Evolutionary conservation across 2,797 vertebrate genomes (phyloP).

Genomic region (Manis crassicaudata): DNA sequence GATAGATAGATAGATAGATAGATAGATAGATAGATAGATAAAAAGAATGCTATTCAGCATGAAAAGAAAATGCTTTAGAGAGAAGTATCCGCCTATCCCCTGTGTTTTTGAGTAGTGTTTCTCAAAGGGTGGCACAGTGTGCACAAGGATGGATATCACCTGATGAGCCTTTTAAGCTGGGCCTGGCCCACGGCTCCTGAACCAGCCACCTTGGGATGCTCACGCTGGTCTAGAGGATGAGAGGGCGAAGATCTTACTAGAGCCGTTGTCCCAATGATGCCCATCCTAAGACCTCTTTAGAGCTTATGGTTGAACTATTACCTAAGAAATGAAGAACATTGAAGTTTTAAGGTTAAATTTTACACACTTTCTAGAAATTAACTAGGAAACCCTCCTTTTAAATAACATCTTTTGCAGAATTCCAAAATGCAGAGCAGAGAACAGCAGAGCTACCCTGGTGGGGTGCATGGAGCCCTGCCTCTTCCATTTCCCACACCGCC

Average conservation of each 20-base stretch:
- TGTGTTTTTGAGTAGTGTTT: background rate
- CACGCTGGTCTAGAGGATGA: background rate
- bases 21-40: too few species aligned
- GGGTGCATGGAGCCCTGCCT: background rate
- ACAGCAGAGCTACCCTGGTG: background rate
- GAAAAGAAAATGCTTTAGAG: background rate
- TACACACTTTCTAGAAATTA: background rate
- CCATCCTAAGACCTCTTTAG: background rate
- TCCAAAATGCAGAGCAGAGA: background rate
- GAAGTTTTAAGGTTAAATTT: background rate
- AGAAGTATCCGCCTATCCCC: background rate
- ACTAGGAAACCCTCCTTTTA: background rate
- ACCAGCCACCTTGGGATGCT: fast-evolving
- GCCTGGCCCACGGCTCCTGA: background rate
- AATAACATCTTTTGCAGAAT: background rate
- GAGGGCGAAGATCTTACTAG: background rate
- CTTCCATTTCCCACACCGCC: background rate
- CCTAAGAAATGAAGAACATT: background rate
- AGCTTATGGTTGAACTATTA: background rate
- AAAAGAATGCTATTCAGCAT: too few species aligned
- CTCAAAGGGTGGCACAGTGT: background rate
- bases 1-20: too few species aligned
- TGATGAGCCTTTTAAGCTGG: background rate
- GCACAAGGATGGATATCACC: background rate
- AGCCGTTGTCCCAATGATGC: fast-evolving